Evolutionary conservation across 2,797 vertebrate species (phyloP), one percentile per base, ranked within the genome.

Genomic region (Cynodonichthys magdalenae): DNA sequence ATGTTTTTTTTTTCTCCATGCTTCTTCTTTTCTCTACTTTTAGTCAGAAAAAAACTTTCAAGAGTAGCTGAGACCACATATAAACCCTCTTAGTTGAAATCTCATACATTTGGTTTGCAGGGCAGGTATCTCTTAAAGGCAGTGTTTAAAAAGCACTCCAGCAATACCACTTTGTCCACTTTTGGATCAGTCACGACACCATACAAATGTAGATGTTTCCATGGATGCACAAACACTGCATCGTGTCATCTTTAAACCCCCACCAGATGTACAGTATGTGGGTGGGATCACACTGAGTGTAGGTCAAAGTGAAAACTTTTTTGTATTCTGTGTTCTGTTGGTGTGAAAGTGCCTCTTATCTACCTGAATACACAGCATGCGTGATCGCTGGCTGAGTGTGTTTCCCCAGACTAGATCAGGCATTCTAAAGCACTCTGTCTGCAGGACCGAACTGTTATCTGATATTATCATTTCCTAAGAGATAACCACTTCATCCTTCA

Each of bases 171-270:
- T 69, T 66, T 46, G 55, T 74, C 63, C 61, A 75, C 77, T 79
- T 65, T 81, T 8, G 64, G 63, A 68, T 82, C 78, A 81, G 87
- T 87, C 87, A 87, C 81, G 73, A 87, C 81, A 75, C 72, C 53
- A 64, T 73, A 74, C 70, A 74, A 59, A 66, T 36, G 59, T 51
- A 58, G 74, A 47, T 44, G 76, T 74, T 74, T 41, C 61, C 56
- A 66, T 62, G 62, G 66, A 47, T 55, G 60, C 17, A 55, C 54
- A 75, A 76, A 77, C 49, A 12, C 52, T 49, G 28, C 48, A 59
- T 58, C 46, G 53, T 18, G 57, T 70, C 61, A 65, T 58, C 70
- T 78, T 56, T 53, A 56, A 72, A 64, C 12, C 79, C 58, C 59
- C 66, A 27, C 19, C 61, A 61, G 51, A 60, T 63, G 54, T 50